A percentile compares a stretch with the other conserved stretches of the same genome.
phyloP scores from a whole-genome alignment of 2,888 invertebrate genomes.

The Aproaerema taeniolella region DNA sequence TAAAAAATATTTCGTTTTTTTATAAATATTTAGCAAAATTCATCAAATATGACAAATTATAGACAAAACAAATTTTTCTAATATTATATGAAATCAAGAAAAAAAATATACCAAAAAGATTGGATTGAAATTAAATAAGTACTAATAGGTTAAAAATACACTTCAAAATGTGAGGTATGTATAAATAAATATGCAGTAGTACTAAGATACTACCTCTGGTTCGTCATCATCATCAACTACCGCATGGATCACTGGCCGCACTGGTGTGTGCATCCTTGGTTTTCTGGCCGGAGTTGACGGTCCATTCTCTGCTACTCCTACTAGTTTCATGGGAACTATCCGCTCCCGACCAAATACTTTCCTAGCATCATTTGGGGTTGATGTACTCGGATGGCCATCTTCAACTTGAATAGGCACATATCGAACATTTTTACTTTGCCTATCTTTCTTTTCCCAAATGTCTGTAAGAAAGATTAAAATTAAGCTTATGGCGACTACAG shows the following conservation, averaged over 20 bases:
- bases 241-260: slow-evolving; percentile 43
- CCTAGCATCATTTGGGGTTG: slow-evolving; percentile 59
- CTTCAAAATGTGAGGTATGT: too few species aligned
- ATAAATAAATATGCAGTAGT: too few species aligned
- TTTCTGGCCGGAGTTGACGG: slow-evolving; percentile 41
- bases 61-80: too few species aligned
- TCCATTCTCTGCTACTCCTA: slow-evolving; percentile 43
- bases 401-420: slow-evolving; percentile 65
- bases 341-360: slow-evolving; percentile 32
- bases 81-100: too few species aligned
- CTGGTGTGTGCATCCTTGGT: slow-evolving; percentile 47
- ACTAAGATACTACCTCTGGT: slow-evolving; percentile 51
- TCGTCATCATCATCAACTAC: slow-evolving; percentile 54
- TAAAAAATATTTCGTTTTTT: too few species aligned
- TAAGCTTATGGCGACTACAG: too few species aligned
- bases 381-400: slow-evolving; percentile 55
- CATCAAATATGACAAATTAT: too few species aligned
- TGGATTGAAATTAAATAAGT: too few species aligned
- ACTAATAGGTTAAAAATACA: too few species aligned
- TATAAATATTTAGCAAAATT: too few species aligned
- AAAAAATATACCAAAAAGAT: too few species aligned
- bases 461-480: slow-evolving; percentile 42
- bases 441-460: slow-evolving; percentile 37
- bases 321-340: slow-evolving; percentile 43
- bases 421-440: slow-evolving; percentile 42